Percentiles rank a stretch among this genome's conserved stretches.
Evolutionary conservation across 2,797 vertebrate species (phyloP).

Genomic region (Euthynnus affinis): DNA sequence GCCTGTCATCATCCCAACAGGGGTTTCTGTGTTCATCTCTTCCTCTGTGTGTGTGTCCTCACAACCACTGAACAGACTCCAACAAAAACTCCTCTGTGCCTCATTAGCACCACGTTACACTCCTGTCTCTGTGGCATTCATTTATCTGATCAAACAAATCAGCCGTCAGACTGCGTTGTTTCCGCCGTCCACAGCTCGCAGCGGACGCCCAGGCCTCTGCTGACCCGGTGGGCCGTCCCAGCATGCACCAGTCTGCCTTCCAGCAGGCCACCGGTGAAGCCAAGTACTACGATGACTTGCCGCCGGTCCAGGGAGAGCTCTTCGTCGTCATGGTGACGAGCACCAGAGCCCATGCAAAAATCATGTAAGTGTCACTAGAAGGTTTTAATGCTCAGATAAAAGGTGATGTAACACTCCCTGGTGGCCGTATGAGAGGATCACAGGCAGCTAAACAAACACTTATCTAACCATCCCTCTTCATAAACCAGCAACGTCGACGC

Average conservation of each 20-base stretch:
- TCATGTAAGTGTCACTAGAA: too few species aligned
- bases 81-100: conserved; percentile 1
- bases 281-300: too few species aligned
- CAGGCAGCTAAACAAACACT: too few species aligned
- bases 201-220: conserved; percentile 9
- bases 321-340: too few species aligned
- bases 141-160: conserved; percentile 2
- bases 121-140: neutral
- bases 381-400: too few species aligned
- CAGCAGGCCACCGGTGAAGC: conserved; percentile 4
- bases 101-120: neutral
- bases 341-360: conserved; percentile 18
- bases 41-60: neutral
- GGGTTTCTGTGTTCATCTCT: neutral
- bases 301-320: too few species aligned
- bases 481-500: too few species aligned
- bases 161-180: neutral
- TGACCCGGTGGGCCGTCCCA: conserved; percentile 73
- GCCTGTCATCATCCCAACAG: too few species aligned
- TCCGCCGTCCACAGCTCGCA: conserved; percentile 34
- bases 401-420: too few species aligned
- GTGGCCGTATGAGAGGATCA: too few species aligned
- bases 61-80: too few species aligned
- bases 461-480: too few species aligned
- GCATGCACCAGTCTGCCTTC: conserved; percentile 84